A percentile compares a stretch with the other conserved stretches of the same genome.
Conservation (phyloP, 2,113 vertebrate species). For the Callionymus lyra region DNA sequence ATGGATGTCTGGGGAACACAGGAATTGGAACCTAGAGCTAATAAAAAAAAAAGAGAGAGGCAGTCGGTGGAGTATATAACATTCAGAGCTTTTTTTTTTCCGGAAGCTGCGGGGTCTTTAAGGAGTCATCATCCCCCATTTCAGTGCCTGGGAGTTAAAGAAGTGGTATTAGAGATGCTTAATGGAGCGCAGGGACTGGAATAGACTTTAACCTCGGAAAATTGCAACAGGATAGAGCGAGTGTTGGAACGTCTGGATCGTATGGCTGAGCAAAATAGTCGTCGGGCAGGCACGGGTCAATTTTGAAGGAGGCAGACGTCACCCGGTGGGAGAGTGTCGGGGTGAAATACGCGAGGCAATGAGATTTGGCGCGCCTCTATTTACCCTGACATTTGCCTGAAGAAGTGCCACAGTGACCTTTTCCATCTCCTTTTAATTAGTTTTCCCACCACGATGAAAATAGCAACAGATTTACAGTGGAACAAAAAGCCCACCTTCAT, state of each 20-base stretch:
- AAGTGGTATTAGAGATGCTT: slow-evolving; percentile 34
- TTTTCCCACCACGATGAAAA: slow-evolving; percentile 34
- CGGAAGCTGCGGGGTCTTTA: slow-evolving; percentile 33
- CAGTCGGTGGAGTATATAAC: slow-evolving; percentile 33
- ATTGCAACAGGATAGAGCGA: slow-evolving; percentile 14
- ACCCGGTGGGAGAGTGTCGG: slow-evolving; percentile 3
- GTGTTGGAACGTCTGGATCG: slow-evolving; percentile 2
- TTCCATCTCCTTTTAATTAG: slow-evolving; percentile 11
- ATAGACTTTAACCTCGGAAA: slow-evolving; percentile 23
- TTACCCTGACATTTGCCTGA: slow-evolving; percentile 53
- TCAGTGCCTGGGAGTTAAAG: slow-evolving; percentile 29
- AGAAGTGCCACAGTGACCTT: slow-evolving; percentile 52
- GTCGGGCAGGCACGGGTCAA: slow-evolving; percentile 21
- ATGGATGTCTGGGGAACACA: slow-evolving; percentile 1
- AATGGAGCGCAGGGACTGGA: slow-evolving; percentile 35
- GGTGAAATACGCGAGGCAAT: slow-evolving; percentile 1
- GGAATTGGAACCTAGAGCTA: slow-evolving; percentile 37
- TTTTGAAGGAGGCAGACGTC: slow-evolving; percentile 22
- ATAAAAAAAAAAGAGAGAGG: slow-evolving; percentile 50
- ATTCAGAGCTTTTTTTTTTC: slow-evolving; percentile 27
- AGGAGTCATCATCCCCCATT: slow-evolving; percentile 21
- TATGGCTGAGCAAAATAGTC: slow-evolving; percentile 6
- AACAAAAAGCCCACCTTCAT: slow-evolving; percentile 22
- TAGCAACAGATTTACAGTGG: slow-evolving; percentile 21
- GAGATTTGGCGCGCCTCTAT: slow-evolving; percentile 16